Percentiles rank a stretch among this genome's conserved stretches.
Evolutionary conservation across 2,797 vertebrate species (phyloP).

Genomic region (Varecia variegata): DNA sequence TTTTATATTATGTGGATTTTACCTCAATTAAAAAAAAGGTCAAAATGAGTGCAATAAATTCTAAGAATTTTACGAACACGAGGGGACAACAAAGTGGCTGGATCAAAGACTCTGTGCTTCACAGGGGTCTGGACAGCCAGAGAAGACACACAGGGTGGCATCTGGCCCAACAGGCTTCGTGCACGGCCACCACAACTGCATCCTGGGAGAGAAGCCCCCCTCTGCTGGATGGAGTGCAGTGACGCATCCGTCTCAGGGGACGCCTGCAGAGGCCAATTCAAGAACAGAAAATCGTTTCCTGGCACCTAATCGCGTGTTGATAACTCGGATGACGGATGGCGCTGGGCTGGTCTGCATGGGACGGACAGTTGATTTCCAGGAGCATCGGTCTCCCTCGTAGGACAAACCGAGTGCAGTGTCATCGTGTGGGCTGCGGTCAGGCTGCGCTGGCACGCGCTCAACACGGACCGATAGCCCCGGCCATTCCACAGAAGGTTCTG

Average conservation of each 20-base stretch:
- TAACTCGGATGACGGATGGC: background rate
- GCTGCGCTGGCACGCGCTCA: fast-evolving
- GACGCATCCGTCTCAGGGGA: background rate
- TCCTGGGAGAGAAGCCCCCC: background rate
- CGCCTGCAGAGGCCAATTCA: background rate
- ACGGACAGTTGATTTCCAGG: background rate
- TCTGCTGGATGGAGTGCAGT: background rate
- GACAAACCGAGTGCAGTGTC: background rate
- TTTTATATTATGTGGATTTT: background rate
- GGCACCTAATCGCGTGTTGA: background rate
- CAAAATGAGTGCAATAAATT: background rate
- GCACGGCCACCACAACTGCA: background rate
- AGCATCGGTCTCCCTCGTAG: fast-evolving
- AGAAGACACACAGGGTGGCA: fast-evolving
- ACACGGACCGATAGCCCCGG: background rate
- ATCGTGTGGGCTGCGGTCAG: fast-evolving
- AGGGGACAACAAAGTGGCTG: fast-evolving
- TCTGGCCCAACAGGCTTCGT: background rate
- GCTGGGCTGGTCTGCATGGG: background rate
- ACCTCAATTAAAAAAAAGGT: background rate
- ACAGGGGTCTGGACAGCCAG: background rate
- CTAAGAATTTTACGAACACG: background rate
- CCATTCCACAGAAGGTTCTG: background rate
- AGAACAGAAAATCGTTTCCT: background rate
- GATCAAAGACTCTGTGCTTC: background rate